These are phyloP conservation scores for Antennarius striatus DNA, from an alignment of 2,113 vertebrate species.

Conservation along the genomic window DNA sequence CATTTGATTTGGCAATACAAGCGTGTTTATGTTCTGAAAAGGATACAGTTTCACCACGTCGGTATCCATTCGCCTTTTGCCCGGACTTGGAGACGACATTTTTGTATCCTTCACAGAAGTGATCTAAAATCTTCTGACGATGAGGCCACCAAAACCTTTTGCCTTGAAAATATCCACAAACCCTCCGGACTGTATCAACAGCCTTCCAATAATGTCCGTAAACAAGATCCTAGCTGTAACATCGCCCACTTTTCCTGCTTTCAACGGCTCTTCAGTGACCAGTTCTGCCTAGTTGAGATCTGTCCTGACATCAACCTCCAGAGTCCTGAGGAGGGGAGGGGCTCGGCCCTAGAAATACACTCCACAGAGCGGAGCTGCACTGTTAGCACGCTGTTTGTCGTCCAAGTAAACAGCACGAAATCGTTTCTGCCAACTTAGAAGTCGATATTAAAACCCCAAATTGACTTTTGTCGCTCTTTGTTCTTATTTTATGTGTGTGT, in stretches of 20 bases:
- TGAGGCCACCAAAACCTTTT: slow-evolving; percentile 38
- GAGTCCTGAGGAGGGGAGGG: slow-evolving; percentile 53
- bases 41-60: slow-evolving; percentile 99
- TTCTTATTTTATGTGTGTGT: no score
- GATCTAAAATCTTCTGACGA: slow-evolving; percentile 72
- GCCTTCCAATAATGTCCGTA: slow-evolving; percentile 58
- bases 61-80: slow-evolving; percentile 99
- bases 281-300: slow-evolving; percentile 52
- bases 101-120: slow-evolving; percentile 69
- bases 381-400: no score
- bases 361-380: neutral
- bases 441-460: neutral
- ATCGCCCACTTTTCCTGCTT: slow-evolving; percentile 54
- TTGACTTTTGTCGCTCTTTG: neutral
- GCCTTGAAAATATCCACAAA: slow-evolving; percentile 36
- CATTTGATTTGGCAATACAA: slow-evolving; percentile 6
- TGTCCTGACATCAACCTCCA: slow-evolving; percentile 70
- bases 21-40: slow-evolving; percentile 74
- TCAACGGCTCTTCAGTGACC: slow-evolving; percentile 8
- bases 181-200: slow-evolving; percentile 52
- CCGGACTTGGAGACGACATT: slow-evolving; percentile 99
- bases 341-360: slow-evolving; percentile 36
- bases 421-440: neutral
- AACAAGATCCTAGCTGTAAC: slow-evolving; percentile 52
- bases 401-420: no score